Percentiles rank a stretch among this genome's conserved stretches.
These are phyloP conservation scores for Ectemnius cavifrons DNA, from an alignment of 2,888 invertebrate species.

Conservation along the genomic window DNA sequence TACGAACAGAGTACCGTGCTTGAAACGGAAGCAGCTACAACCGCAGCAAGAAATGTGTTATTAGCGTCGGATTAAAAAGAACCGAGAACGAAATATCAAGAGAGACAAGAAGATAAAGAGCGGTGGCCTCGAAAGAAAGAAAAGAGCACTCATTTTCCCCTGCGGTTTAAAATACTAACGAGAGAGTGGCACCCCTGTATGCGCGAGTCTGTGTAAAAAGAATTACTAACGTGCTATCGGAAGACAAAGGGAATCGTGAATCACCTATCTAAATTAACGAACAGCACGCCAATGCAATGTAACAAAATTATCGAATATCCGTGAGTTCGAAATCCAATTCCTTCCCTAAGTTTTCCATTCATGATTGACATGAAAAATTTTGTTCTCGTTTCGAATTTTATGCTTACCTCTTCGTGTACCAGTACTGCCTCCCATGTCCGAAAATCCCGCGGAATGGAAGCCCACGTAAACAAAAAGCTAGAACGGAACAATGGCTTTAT, in stretches of 20 bases:
- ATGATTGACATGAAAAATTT: too few relatives aligned
- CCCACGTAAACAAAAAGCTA: slow-evolving; percentile 25
- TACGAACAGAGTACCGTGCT: slow-evolving; percentile 24
- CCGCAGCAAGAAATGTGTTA: slow-evolving; percentile 33
- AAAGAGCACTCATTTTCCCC: background rate
- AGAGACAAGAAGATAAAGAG: background rate
- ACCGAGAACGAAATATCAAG: background rate
- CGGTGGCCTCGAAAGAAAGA: background rate
- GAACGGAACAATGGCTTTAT: slow-evolving; percentile 37
- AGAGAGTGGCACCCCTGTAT: slow-evolving; percentile 16
- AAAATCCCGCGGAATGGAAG: too few relatives aligned
- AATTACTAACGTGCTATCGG: slow-evolving; percentile 49
- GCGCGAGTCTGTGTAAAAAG: slow-evolving; percentile 26
- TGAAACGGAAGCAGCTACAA: slow-evolving; percentile 10
- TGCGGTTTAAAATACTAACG: slow-evolving; percentile 45
- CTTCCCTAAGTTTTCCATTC: too few relatives aligned
- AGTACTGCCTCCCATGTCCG: too few relatives aligned
- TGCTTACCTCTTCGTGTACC: too few relatives aligned
- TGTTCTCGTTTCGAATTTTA: too few relatives aligned
- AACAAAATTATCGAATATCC: too few relatives aligned
- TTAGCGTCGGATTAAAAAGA: slow-evolving; percentile 15
- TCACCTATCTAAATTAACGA: slow-evolving; percentile 13
- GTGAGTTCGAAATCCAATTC: too few relatives aligned
- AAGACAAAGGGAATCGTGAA: slow-evolving; percentile 51
- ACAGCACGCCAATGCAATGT: too few relatives aligned